These are phyloP conservation scores for Agraylea sexmaculata DNA, from an alignment of 1,140 invertebrate species.

Conservation along the genomic window DNA sequence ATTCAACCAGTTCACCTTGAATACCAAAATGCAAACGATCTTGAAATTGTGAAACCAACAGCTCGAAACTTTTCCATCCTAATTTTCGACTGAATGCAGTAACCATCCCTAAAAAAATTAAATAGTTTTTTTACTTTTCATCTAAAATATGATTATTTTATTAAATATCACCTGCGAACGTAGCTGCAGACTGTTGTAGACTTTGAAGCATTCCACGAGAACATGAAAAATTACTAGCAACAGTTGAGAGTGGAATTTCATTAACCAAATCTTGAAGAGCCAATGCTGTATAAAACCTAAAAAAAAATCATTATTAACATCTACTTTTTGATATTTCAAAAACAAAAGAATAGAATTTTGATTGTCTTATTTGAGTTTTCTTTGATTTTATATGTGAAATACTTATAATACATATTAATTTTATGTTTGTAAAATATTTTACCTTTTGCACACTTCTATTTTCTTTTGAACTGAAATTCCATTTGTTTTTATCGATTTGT, in stretches of 20 bases:
- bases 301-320: conserved; percentile 16
- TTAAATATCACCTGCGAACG: conserved; percentile 75
- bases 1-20: conserved; percentile 80
- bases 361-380: too few relatives aligned
- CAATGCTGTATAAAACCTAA: conserved; percentile 84
- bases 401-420: too few relatives aligned
- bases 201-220: conserved; percentile 81
- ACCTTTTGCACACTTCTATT: conserved; percentile 32
- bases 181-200: conserved; percentile 88
- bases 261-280: conserved; percentile 88
- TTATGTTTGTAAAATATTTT: conserved; percentile 27
- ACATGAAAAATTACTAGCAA: conserved; percentile 75
- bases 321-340: conserved; percentile 14
- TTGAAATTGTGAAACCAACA: conserved; percentile 87
- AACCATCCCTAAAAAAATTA: conserved; percentile 62
- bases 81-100: conserved; percentile 84
- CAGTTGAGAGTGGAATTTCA: conserved; percentile 69
- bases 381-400: conserved; percentile 22
- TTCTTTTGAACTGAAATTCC: conserved; percentile 37
- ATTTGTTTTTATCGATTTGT: conserved; percentile 49
- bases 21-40: conserved; percentile 89
- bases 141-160: neutral
- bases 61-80: conserved; percentile 85
- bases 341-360: too few relatives aligned
- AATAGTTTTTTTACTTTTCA: neutral